These are phyloP conservation scores for Formica aserva DNA, from an alignment of 2,888 invertebrate genomes.

Conservation along the genomic window DNA sequence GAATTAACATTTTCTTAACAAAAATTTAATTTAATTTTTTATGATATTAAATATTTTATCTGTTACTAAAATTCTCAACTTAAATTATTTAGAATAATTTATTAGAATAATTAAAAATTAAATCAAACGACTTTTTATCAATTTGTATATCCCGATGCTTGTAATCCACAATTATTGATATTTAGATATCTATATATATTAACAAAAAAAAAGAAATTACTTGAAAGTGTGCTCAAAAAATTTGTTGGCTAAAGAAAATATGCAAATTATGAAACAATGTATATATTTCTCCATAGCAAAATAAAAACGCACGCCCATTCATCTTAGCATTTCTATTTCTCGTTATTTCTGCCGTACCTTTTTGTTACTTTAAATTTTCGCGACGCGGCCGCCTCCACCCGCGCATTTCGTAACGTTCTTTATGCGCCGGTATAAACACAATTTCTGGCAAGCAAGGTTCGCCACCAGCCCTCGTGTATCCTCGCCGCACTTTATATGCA, in stretches of 20 bases:
- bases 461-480: constrained; percentile 66
- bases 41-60: not conserved
- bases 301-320: constrained; percentile 41
- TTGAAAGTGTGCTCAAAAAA: not conserved
- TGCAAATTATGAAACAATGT: not conserved
- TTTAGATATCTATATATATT: not conserved
- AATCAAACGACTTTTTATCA: not conserved
- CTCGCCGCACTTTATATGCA: constrained; percentile 75
- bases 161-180: not conserved
- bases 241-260: not conserved
- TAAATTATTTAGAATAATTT: not conserved
- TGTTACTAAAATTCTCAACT: not conserved
- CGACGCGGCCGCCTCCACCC: constrained; percentile 54
- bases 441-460: constrained; percentile 72
- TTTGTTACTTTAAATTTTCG: constrained; percentile 67
- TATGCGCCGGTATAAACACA: constrained; percentile 75
- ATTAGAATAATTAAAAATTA: not conserved
- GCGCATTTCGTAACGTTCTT: constrained; percentile 71
- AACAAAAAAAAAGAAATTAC: not conserved
- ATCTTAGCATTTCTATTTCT: constrained; percentile 53
- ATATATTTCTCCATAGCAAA: not conserved
- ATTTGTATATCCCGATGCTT: not conserved
- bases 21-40: not conserved
- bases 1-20: not conserved
- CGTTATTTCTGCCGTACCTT: constrained; percentile 38